Conservation (phyloP, 1,140 invertebrate genomes). For the Telenomus remus region DNA sequence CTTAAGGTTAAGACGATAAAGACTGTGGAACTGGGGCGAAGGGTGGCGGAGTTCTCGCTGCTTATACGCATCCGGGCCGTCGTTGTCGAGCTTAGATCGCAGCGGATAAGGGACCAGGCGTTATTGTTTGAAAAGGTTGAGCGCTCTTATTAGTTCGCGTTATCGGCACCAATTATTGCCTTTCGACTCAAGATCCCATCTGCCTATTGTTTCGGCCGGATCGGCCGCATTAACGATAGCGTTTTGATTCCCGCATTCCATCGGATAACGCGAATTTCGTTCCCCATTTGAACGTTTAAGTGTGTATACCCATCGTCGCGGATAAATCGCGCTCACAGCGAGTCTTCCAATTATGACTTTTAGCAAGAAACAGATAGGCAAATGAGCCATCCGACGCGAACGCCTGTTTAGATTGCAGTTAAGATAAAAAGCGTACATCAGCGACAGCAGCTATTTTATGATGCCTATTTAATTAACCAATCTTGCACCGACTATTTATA, state of each 20-base stretch:
- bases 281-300: constrained; percentile 19
- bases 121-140: constrained; percentile 57
- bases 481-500: constrained; percentile 22
- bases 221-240: constrained; percentile 32
- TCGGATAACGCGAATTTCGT: constrained; percentile 21
- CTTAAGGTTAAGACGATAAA: constrained; percentile 58
- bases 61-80: constrained; percentile 37
- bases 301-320: constrained; percentile 13
- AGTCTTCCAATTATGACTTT: constrained; percentile 34
- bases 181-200: constrained; percentile 47
- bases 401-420: constrained; percentile 23
- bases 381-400: constrained; percentile 14
- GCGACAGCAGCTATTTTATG: constrained; percentile 8
- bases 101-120: constrained; percentile 29
- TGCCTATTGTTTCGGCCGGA: constrained; percentile 39
- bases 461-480: constrained; percentile 22
- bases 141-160: constrained; percentile 50
- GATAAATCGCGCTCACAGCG: constrained; percentile 19
- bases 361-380: constrained; percentile 18
- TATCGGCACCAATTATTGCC: constrained; percentile 55
- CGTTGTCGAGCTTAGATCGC: constrained; percentile 32
- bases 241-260: constrained; percentile 18
- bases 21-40: constrained; percentile 49
- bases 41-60: constrained; percentile 23
- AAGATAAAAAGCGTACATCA: constrained; percentile 12